Base-by-base conservation (phyloP, 2,113 vertebrate genomes). In the Geococcyx californianus region DNA sequence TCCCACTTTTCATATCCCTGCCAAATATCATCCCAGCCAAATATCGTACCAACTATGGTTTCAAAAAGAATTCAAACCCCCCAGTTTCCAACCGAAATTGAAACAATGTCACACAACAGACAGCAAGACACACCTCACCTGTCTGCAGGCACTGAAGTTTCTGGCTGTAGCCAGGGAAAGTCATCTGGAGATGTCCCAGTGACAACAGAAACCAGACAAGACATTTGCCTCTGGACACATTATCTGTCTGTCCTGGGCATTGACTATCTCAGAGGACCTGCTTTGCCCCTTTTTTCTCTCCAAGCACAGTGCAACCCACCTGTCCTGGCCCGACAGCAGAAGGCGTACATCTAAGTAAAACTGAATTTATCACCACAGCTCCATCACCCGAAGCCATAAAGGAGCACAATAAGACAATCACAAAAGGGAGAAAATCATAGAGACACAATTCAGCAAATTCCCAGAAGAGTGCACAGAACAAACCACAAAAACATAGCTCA, bases 401-500 rank as follows among this genome's bases (percentile, higher is more conserved):
- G 26, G 2, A 38, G 10, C 10, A 75, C 0, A 3, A 38, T 70
- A 84, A 42, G 4, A 77, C 13, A 90, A 70, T 16, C 15, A 77
- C 6, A 68, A 38, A 66, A 60, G 3, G 47, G 89, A 49, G 12
- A 60, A 69, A 58, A 34, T 40, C 38, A 69, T 9, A 14, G 3
- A 31, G 91, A 77, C 7, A 63, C 10, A 66, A 7, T 11, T 45
- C 51, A 54, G 16, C 24, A 51, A 91, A 70, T 25, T 79, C 21
- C 26, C 28, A 85, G 16, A 87, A 56, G 1, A 69, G 6, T 0
- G 0, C 16, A 4, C 29, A 88, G 55, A 8, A 64, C 4, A 4
- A 84, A 38, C 12, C 20, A 85, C 47, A 87, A 36, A 88, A 78
- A 19, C 4, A 14, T 3, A 77, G 25, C 34, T 66, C 23, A 28